Evolutionary conservation across 1,140 invertebrate genomes (phyloP).

Genomic region (Macrobrachium nipponense): DNA sequence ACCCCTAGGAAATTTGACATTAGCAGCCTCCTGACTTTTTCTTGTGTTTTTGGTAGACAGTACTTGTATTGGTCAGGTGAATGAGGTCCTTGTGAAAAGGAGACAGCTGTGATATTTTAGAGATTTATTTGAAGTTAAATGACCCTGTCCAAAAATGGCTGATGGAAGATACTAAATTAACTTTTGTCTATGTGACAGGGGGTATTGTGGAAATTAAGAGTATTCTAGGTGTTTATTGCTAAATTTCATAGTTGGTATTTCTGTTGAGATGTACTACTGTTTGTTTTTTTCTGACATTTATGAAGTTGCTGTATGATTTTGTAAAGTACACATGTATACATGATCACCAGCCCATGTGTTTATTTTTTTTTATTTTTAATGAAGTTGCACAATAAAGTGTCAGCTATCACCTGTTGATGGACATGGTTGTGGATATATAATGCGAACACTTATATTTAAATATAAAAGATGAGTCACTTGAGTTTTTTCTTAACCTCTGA

Average conservation of each 20-base stretch:
- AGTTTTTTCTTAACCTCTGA: background rate
- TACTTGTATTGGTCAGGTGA: slow-evolving; percentile 3
- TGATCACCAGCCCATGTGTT: no score
- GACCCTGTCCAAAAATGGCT: slow-evolving; percentile 51
- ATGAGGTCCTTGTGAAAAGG: slow-evolving; percentile 48
- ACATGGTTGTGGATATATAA: slow-evolving; percentile 25
- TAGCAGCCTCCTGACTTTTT: background rate
- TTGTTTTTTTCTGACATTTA: no score
- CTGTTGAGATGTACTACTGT: no score
- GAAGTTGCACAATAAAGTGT: background rate
- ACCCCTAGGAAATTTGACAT: no score
- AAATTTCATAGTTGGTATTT: no score
- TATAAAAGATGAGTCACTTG: background rate
- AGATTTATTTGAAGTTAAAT: slow-evolving; percentile 1
- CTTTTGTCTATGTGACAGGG: background rate
- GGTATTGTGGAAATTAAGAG: background rate
- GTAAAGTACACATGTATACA: no score
- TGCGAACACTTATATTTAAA: slow-evolving; percentile 1
- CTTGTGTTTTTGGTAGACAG: background rate
- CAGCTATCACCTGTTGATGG: slow-evolving; percentile 52
- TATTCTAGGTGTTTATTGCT: no score
- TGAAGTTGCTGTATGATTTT: no score
- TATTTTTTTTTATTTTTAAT: no score
- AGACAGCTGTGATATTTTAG: slow-evolving; percentile 57
- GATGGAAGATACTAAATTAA: slow-evolving; percentile 16